phyloP scores from a whole-genome alignment of 2,888 invertebrate genomes.

The Mesochorus sp. region DNA sequence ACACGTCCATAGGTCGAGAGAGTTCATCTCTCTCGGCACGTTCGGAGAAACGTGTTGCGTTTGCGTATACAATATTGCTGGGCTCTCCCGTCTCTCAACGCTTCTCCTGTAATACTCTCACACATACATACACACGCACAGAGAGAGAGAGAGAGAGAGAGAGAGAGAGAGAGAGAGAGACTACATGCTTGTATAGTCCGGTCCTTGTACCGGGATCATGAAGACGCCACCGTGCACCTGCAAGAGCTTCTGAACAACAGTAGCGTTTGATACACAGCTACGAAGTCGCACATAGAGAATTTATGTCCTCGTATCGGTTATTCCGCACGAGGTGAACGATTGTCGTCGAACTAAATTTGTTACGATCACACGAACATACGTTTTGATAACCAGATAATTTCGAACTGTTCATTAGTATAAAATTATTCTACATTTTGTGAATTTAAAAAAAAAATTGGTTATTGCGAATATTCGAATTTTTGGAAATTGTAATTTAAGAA shows the following conservation, averaged over 20 bases:
- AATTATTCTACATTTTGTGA: too few species aligned
- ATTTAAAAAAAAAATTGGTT: too few species aligned
- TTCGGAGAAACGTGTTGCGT: constrained; percentile 57
- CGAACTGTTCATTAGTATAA: too few species aligned
- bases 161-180: too few species aligned
- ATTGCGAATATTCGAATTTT: too few species aligned
- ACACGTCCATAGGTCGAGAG: constrained; percentile 42
- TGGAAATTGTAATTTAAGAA: too few species aligned
- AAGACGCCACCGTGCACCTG: constrained; percentile 33
- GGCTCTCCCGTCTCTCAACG: constrained; percentile 22
- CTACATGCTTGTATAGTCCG: constrained; percentile 5
- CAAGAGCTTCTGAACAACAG: not conserved
- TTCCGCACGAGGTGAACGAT: too few species aligned
- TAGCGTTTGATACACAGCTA: not conserved
- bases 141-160: too few species aligned
- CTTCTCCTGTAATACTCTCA: constrained; percentile 25
- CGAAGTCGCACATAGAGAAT: constrained; percentile 5
- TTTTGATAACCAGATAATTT: too few species aligned
- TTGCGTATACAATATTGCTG: constrained; percentile 55
- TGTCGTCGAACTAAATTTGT: too few species aligned
- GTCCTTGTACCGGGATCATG: not conserved
- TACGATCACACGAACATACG: too few species aligned
- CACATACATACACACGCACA: not conserved
- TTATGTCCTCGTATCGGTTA: too few species aligned
- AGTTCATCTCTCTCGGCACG: constrained; percentile 42